Conservation (phyloP, 1,140 invertebrate genomes). For the Drosophila orena region DNA sequence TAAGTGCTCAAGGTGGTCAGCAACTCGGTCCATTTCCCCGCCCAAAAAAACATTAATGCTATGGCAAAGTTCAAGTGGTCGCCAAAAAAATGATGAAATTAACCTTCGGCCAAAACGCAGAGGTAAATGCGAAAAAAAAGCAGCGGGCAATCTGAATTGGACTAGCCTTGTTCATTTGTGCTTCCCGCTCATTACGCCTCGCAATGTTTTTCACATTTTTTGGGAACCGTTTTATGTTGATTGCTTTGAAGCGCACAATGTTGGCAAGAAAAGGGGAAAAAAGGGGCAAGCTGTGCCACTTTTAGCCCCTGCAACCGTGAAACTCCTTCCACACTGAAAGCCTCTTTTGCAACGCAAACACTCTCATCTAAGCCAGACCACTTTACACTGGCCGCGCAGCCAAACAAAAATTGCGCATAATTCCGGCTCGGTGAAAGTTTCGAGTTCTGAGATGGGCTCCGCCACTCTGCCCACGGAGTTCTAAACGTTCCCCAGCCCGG, state of each 20-base stretch:
- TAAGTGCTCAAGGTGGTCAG: conserved; percentile 48
- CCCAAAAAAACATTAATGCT: conserved; percentile 27
- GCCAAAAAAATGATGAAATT: conserved; percentile 38
- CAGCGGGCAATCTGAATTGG: background rate
- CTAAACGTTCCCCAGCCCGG: conserved; percentile 54
- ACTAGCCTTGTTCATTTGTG: conserved; percentile 8
- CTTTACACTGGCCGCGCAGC: conserved; percentile 53
- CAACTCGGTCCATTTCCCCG: background rate
- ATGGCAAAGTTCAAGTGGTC: conserved; percentile 12
- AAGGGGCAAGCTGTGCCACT: conserved; percentile 32
- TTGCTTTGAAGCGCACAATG: conserved; percentile 68
- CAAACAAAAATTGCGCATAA: conserved; percentile 80
- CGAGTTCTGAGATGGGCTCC: conserved; percentile 30
- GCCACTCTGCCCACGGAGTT: conserved; percentile 1
- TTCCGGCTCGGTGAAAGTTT: conserved; percentile 70
- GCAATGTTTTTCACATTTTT: conserved; percentile 43
- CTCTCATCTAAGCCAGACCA: conserved; percentile 57
- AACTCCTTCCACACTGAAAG: conserved; percentile 47
- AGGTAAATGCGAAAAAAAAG: conserved; percentile 5
- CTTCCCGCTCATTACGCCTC: conserved; percentile 30
- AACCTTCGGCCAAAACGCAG: conserved; percentile 26
- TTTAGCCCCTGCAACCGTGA: background rate
- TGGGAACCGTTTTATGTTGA: conserved; percentile 57
- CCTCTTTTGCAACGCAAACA: conserved; percentile 54
- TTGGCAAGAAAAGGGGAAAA: conserved; percentile 6